Base-by-base conservation (phyloP, 2,888 invertebrate genomes). In the Slavum lentiscoides region DNA sequence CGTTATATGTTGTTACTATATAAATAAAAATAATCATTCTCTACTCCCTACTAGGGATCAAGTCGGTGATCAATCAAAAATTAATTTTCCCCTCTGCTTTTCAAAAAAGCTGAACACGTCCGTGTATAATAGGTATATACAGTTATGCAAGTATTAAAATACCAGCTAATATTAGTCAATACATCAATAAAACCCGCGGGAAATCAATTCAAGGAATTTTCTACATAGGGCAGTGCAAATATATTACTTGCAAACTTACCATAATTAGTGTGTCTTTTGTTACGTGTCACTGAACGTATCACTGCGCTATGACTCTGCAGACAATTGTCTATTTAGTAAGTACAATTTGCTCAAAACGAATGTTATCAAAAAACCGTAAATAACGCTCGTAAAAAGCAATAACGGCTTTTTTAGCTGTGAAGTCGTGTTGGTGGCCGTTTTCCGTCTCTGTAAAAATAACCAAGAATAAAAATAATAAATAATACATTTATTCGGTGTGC, bases 181-280 rank as follows among this genome's bases (percentile, higher is more conserved):
- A 55, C n/a, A n/a, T 59, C n/a, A n/a, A n/a, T 13, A 7, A 59
- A 5, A 59, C n/a, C 30, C 37, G 17, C 30, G 9, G 37, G 19
- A 55, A 30, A 55, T 58, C 23, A 43, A 61, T 43, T 68, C 6
- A 53, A 77, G 61, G 61, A 43, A 58, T 61, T 64, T 58, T n/a
- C n/a, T n/a, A n/a, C 55, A 62, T 53, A 70, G 70, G 53, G 37
- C 77, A 70, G 37, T n/a, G 11, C 69, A 17, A 43, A 58, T 39
- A 62, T n/a, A 15, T n/a, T n/a, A 55, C 23, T 70, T 62, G 37
- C 39, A 11, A 80, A 80, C 77, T 80, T 80, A 80, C 77, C 77
- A 80, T 80, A 15, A 39, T 13, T n/a, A n/a, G 66, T 64, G 6
- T 21, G 2, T 37, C 15, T 53, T 58, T 66, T 66, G 64, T 55